A percentile compares a stretch with the other conserved stretches of the same genome.
Evolutionary conservation across 2,113 vertebrate genomes (phyloP).

Genomic region (Riparia riparia): DNA sequence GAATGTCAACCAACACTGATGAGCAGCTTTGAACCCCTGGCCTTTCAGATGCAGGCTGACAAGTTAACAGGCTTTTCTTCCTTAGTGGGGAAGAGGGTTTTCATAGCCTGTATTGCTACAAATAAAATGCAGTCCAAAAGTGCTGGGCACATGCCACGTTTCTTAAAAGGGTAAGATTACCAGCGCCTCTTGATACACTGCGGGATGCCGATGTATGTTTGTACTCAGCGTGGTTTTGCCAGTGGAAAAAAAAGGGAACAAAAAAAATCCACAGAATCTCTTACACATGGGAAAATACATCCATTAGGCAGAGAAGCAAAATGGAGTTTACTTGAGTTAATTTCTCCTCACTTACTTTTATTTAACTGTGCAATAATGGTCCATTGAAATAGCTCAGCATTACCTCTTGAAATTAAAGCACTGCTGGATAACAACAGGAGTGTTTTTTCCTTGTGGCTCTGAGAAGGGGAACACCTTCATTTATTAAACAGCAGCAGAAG

Average conservation of each 20-base stretch:
- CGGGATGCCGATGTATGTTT: neutral
- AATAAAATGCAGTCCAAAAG: conserved; percentile 44
- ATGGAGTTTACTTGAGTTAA: neutral
- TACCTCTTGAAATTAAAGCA: neutral
- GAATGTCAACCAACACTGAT: conserved; percentile 66
- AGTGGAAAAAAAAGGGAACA: neutral
- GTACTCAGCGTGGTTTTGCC: conserved; percentile 18
- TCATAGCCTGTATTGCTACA: conserved; percentile 16
- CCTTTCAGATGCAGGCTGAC: conserved; percentile 58
- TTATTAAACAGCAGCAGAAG: neutral
- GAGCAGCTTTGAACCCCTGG: conserved; percentile 59
- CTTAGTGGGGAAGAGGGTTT: neutral
- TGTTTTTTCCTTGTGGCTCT: neutral
- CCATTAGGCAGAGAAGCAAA: neutral
- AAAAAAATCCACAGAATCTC: conserved; percentile 4
- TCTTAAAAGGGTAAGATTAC: conserved; percentile 48
- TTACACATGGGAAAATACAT: neutral
- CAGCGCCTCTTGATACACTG: conserved; percentile 19
- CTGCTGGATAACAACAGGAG: neutral
- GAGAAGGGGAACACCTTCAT: neutral
- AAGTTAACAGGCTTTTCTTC: conserved; percentile 60
- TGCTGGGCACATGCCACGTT: conserved; percentile 15
- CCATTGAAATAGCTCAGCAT: neutral
- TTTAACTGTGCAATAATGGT: neutral
- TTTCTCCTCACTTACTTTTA: conserved; percentile 8